Evolutionary conservation across 2,113 vertebrate genomes (phyloP), one percentile per base, ranked within the genome.

Genomic region (Pitta sordida): DNA sequence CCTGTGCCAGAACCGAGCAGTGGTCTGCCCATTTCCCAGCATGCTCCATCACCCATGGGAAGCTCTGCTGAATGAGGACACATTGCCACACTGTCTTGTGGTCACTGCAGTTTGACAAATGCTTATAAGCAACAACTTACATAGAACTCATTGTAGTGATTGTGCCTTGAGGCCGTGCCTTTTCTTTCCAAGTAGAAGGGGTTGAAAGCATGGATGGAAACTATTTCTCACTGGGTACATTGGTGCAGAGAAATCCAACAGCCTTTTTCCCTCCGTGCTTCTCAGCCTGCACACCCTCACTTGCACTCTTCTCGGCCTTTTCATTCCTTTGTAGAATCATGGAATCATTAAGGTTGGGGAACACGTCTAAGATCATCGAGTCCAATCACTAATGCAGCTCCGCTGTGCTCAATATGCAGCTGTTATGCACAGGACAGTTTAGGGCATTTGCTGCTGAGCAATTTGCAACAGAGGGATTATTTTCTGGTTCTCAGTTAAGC

Each of bases 171-270:
- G 93, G 93, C 91, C 83, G 34, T 49, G 58, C 87, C 74, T 81
- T 93, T 94, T 78, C 86, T 93, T 89, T 84, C 86, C 46, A 20
- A 75, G 73, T 59, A 96, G 71, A 93, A 93, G 67, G 56, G 58
- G 43, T 21, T 86, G 91, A 93, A 95, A 89, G 44, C 58, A 44
- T 51, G 65, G 56, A 87, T 60, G 88, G 94, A 94, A 96, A 96
- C 49, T 92, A 71, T 69, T 94, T 86, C 86, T 82, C 74, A 65
- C 58, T 87, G 87, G 82, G 65, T 44, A 75, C 23, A 46, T 5
- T 39, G 56, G 26, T 71, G 65, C 29, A 24, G 88, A 87, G 85
- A 73, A 82, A 73, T 51, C 65, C 75, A 46, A 48, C 39, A 27
- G 49, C 29, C 51, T 60, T 62, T 80, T 53, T 13, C 2, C 4